phyloP scores from a whole-genome alignment of 2,797 vertebrate genomes.

The Neomorphus geoffroyi region DNA sequence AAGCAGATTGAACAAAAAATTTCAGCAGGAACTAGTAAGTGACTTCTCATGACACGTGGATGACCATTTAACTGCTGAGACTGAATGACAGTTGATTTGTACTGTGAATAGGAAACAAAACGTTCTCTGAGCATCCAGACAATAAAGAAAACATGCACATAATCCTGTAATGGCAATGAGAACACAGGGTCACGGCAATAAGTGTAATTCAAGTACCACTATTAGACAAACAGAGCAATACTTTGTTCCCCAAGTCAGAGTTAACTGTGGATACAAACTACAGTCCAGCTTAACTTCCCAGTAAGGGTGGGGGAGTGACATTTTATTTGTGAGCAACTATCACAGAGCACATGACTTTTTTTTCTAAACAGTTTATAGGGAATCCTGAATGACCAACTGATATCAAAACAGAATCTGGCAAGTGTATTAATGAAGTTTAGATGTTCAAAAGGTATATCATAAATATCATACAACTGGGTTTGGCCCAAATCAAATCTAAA shows the following conservation, averaged over 20 bases:
- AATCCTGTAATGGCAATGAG: neutral
- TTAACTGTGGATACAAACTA: neutral
- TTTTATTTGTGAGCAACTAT: neutral
- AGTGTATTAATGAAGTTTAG: neutral
- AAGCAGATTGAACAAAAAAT: neutral
- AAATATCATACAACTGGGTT: neutral
- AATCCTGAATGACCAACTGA: neutral
- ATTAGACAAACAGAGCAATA: neutral
- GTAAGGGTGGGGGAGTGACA: neutral
- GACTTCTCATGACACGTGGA: neutral
- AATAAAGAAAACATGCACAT: neutral
- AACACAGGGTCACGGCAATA: accelerated
- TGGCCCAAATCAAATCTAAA: neutral
- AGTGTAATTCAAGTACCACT: neutral
- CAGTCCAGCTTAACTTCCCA: neutral
- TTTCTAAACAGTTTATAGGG: neutral
- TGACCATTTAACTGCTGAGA: neutral
- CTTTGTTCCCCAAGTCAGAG: neutral
- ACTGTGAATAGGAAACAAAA: neutral
- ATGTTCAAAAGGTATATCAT: neutral
- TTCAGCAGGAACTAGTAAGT: neutral
- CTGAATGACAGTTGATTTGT: neutral
- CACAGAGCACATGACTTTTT: neutral
- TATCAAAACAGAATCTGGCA: neutral
- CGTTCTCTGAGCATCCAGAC: neutral